A percentile compares a stretch with the other conserved stretches of the same genome.
phyloP scores from a whole-genome alignment of 2,113 vertebrate species.

The Podiceps cristatus region DNA sequence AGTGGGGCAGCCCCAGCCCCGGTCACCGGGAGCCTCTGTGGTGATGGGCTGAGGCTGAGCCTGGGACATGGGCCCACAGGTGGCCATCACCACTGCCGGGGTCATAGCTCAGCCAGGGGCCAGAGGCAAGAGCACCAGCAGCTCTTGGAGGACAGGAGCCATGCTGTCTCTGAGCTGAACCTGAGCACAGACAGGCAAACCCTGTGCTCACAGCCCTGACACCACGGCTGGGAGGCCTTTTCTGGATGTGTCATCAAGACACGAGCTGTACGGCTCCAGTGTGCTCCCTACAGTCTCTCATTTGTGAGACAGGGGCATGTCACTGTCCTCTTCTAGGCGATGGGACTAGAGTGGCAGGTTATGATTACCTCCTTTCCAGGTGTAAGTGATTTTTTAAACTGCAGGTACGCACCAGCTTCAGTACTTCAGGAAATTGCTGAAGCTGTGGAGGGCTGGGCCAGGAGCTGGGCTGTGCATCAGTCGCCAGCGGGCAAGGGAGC shows the following conservation, averaged over 20 bases:
- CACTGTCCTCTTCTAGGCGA: background rate
- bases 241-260: fast-evolving
- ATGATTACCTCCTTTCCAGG: background rate
- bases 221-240: background rate
- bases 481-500: background rate
- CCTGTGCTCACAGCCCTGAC: background rate
- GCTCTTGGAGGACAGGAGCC: background rate
- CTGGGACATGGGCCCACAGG: fast-evolving
- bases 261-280: fast-evolving
- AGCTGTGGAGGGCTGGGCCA: background rate
- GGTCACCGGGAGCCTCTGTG: fast-evolving
- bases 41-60: background rate
- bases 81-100: background rate
- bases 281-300: fast-evolving
- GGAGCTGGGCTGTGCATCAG: background rate
- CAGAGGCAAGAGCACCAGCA: background rate
- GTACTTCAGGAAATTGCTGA: background rate
- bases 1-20: background rate
- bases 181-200: background rate
- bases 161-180: background rate
- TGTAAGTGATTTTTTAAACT: background rate
- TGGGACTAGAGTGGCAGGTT: background rate
- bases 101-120: fast-evolving
- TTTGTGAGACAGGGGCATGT: background rate
- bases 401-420: background rate